Evolutionary conservation across 2,888 invertebrate species (phyloP), one percentile per base, ranked within the genome.

Genomic region (Steinernema scapterisci): DNA sequence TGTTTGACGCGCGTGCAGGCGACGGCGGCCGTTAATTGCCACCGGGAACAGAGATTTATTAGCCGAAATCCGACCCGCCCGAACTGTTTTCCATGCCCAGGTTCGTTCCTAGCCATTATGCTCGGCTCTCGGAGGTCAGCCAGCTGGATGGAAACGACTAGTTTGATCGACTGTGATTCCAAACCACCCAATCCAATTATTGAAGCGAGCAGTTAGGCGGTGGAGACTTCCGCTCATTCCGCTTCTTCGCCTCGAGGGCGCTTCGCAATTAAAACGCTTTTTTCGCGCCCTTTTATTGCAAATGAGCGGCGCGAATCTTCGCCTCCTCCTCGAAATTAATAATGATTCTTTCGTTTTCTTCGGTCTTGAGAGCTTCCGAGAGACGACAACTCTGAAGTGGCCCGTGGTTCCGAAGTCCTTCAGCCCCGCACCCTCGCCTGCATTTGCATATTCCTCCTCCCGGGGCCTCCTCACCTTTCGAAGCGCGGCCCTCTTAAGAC

Each of bases 181-280:
- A 38, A 38, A 38, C 38, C 9, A 38, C 38, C 38, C 38, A 38
- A 38, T 38, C 38, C 38, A 38, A 38, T 38, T 38, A 38, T 38
- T 38, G 38, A n/a, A n/a, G n/a, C n/a, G n/a, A 9, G 38, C 38
- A 38, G 38, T 38, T 38, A 38, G 9, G 38, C 38, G 38, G 38
- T 48, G 48, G 48, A 48, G 48, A 7, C 48, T 48, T 48, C 48
- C 48, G 48, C 48, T 48, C 48, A 48, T 48, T 48, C 21, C 54
- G 54, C 19, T 48, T 19, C 11, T 21, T 9, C 52, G 21, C 23
- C 21, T n/a, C n/a, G n/a, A 3, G 52, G 52, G 38, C 63, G 63
- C 63, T 5, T 5, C 63, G 63, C 63, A 63, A 63, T 63, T 63
- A 63, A 63, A 63, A 25, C 63, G 27, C 63, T 63, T 63, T 63